phyloP scores from a whole-genome alignment of 2,888 invertebrate species.

The Xestia rhomboidea region DNA sequence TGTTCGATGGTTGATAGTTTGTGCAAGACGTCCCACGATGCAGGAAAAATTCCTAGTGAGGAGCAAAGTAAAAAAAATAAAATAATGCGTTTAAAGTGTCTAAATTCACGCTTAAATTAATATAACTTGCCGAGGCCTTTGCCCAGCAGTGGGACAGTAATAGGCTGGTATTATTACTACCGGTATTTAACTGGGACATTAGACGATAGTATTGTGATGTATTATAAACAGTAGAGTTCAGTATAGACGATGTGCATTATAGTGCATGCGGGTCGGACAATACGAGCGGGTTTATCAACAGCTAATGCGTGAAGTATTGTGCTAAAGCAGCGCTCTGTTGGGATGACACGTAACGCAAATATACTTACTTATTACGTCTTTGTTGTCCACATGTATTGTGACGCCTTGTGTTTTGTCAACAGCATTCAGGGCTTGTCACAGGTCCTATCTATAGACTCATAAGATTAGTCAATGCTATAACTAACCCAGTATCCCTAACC shows the following conservation, averaged over 20 bases:
- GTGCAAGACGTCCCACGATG: not conserved
- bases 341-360: constrained; percentile 8
- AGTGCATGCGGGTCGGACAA: constrained; percentile 52
- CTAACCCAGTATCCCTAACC: not conserved
- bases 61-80: not conserved
- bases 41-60: no score
- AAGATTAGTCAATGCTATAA: not conserved
- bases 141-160: no score
- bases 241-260: not conserved
- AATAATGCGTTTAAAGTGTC: not conserved
- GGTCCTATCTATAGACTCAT: not conserved
- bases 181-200: constrained; percentile 16
- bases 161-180: no score
- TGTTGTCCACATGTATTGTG: constrained; percentile 33
- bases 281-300: constrained; percentile 27
- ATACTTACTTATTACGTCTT: constrained; percentile 15
- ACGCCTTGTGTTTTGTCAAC: constrained; percentile 32
- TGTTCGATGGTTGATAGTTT: not conserved
- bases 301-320: constrained; percentile 23
- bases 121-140: not conserved
- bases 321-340: not conserved
- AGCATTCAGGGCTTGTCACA: constrained; percentile 1
- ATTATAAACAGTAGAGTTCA: constrained; percentile 4
- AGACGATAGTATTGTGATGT: constrained; percentile 20
- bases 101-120: not conserved